Conservation (phyloP, 2,113 vertebrate genomes). For the Mellivora capensis region DNA sequence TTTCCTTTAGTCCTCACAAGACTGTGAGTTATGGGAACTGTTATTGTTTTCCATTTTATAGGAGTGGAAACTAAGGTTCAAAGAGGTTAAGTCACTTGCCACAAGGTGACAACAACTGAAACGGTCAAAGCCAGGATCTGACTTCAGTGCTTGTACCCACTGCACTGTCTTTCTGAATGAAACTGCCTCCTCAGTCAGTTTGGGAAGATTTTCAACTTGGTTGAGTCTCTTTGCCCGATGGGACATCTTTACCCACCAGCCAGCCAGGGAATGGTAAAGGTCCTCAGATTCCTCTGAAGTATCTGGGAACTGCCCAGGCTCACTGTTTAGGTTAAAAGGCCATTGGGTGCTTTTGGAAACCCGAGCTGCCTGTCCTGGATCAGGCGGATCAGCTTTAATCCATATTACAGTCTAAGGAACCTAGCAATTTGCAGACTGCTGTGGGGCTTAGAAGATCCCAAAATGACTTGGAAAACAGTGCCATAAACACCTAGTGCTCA, state of each 20-base stretch:
- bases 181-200: background rate
- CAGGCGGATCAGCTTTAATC: slow-evolving; percentile 23
- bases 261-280: background rate
- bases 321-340: background rate
- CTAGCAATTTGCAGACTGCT: background rate
- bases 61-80: background rate
- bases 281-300: background rate
- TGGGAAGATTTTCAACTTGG: background rate
- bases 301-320: background rate
- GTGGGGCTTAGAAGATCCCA: background rate
- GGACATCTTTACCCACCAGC: background rate
- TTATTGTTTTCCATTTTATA: background rate
- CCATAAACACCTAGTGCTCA: background rate
- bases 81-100: background rate
- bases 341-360: slow-evolving; percentile 9
- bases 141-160: background rate
- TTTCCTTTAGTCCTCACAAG: background rate
- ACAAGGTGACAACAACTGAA: background rate
- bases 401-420: background rate
- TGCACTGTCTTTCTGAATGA: background rate
- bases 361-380: background rate
- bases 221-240: background rate
- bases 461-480: background rate
- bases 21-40: background rate
- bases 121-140: background rate